These are phyloP conservation scores for Pyrgus malvae DNA, from an alignment of 2,888 invertebrate genomes.

Conservation along the genomic window DNA sequence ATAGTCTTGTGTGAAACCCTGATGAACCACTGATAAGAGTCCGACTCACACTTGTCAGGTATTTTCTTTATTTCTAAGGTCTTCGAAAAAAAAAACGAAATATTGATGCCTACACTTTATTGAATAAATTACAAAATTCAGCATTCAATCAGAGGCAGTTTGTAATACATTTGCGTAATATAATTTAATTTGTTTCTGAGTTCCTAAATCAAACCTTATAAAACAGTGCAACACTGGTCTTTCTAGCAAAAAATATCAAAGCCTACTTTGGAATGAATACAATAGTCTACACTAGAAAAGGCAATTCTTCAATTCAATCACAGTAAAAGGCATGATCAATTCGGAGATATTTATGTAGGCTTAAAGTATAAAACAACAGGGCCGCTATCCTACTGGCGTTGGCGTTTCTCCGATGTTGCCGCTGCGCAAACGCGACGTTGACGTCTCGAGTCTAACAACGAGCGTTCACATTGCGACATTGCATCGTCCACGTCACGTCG, in stretches of 20 bases:
- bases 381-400: no score
- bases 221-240: conserved; percentile 40
- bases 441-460: no score
- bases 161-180: conserved; percentile 40
- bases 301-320: conserved; percentile 11
- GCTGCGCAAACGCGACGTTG: no score
- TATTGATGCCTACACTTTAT: conserved; percentile 67
- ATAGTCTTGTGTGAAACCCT: no score
- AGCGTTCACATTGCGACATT: no score
- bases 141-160: conserved; percentile 55
- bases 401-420: no score
- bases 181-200: conserved; percentile 48
- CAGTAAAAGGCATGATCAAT: conserved; percentile 1
- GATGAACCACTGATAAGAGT: no score
- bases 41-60: no score
- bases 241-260: conserved; percentile 34
- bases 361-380: neutral
- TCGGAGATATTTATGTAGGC: conserved; percentile 1
- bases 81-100: conserved; percentile 39
- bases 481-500: no score
- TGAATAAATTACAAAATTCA: conserved; percentile 76
- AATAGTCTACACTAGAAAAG: conserved; percentile 46
- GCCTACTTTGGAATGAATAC: conserved; percentile 24
- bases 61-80: neutral
- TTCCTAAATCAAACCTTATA: conserved; percentile 53